Percentiles rank a stretch among this genome's conserved stretches.
These are phyloP conservation scores for Uropetala carovei DNA, from an alignment of 2,888 invertebrate species.

Conservation along the genomic window DNA sequence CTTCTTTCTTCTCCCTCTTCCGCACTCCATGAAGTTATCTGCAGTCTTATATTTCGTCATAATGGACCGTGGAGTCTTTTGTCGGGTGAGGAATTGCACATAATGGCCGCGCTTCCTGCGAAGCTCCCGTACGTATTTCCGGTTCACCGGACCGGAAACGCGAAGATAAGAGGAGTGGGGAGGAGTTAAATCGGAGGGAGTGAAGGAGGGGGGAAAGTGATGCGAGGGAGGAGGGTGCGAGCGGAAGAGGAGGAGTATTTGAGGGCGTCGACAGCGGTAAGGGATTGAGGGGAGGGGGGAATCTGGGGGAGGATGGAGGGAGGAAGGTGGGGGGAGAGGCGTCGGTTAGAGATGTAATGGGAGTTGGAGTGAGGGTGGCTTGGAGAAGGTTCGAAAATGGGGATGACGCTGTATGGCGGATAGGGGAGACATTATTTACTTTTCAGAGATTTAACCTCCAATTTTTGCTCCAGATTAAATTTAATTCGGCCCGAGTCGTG, in stretches of 20 bases:
- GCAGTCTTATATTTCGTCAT: slow-evolving; percentile 64
- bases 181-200: slow-evolving; percentile 52
- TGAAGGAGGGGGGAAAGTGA: neutral
- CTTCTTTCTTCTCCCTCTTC: neutral
- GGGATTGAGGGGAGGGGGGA: neutral
- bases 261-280: neutral
- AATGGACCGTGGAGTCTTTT: slow-evolving; percentile 64
- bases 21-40: slow-evolving; percentile 57
- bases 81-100: slow-evolving; percentile 64
- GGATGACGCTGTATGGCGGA: neutral
- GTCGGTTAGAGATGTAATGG: neutral
- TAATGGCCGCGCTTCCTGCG: slow-evolving; percentile 63
- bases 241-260: neutral
- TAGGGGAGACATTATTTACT: neutral
- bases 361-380: neutral
- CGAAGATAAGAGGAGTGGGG: slow-evolving; percentile 73
- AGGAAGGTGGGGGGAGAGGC: neutral
- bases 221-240: neutral
- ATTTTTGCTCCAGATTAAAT: neutral
- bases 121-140: slow-evolving; percentile 74
- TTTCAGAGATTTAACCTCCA: slow-evolving; percentile 1
- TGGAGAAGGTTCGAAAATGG: neutral
- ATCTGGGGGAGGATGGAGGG: neutral
- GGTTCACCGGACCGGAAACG: slow-evolving; percentile 75
- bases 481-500: neutral